Conservation (phyloP, 2,113 vertebrate species). For the rat (Rattus norvegicus) region DNA sequence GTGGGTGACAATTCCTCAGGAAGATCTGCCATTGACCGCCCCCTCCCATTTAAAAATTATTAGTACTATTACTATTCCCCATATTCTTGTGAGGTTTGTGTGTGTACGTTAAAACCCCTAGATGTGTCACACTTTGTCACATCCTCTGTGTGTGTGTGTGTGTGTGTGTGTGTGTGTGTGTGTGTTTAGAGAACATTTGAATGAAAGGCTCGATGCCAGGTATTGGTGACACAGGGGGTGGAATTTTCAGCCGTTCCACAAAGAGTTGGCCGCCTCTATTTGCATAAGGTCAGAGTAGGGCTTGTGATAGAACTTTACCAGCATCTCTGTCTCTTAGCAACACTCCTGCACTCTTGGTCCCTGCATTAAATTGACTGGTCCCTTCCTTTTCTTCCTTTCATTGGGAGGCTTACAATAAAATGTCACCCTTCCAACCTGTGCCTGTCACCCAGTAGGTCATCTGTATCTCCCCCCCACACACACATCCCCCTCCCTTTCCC, state of each 20-base stretch:
- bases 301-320: constrained; percentile 97
- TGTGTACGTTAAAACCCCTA: constrained; percentile 76
- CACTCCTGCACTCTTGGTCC: constrained; percentile 94
- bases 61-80: constrained; percentile 8
- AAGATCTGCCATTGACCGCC: constrained; percentile 64
- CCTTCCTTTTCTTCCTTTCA: constrained; percentile 97
- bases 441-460: constrained; percentile 95
- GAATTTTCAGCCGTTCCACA: constrained; percentile 93
- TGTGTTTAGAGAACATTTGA: constrained; percentile 92
- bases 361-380: constrained; percentile 95
- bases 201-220: constrained; percentile 95
- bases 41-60: constrained; percentile 56
- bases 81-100: constrained; percentile 19
- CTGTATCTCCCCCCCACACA: constrained; percentile 83
- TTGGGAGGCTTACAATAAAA: constrained; percentile 96
- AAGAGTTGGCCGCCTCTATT: constrained; percentile 95
- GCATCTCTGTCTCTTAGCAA: constrained; percentile 99
- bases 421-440: constrained; percentile 96
- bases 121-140: constrained; percentile 89
- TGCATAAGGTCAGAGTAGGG: constrained; percentile 98
- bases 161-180: constrained; percentile 82
- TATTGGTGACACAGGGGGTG: constrained; percentile 93
- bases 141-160: constrained; percentile 89
- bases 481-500: constrained; percentile 65
- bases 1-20: constrained; percentile 86